These are phyloP conservation scores for Corythornis madagascariensis DNA, from an alignment of 2,113 vertebrate genomes.

Conservation along the genomic window DNA sequence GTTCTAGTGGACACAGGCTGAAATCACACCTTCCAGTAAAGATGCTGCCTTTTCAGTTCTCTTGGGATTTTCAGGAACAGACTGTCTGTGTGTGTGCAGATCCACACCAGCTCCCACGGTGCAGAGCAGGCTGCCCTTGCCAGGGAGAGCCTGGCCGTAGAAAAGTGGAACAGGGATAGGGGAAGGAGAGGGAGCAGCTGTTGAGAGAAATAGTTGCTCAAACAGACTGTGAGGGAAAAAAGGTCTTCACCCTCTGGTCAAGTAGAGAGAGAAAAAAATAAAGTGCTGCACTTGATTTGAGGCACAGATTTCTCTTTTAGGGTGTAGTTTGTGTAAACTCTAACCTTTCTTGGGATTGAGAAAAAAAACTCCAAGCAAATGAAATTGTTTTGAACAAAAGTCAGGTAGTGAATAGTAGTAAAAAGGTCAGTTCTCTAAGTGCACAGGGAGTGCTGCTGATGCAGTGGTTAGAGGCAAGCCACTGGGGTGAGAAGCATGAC, in stretches of 20 bases:
- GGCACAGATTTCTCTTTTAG: neutral
- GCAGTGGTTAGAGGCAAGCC: neutral
- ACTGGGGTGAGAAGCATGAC: neutral
- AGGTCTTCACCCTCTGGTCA: neutral
- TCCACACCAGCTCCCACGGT: neutral
- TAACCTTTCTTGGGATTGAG: neutral
- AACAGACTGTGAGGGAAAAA: neutral
- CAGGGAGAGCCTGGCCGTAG: neutral
- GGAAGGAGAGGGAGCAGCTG: accelerated
- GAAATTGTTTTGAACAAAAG: neutral
- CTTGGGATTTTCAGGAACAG: neutral
- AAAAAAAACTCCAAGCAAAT: neutral
- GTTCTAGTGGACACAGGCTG: neutral
- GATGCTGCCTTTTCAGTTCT: neutral
- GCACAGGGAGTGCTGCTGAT: neutral
- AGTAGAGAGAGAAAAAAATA: neutral
- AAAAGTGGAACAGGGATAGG: neutral
- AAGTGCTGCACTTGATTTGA: neutral
- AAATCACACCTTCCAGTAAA: neutral
- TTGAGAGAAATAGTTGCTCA: neutral
- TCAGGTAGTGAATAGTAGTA: neutral
- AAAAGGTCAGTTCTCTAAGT: neutral
- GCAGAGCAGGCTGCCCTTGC: neutral
- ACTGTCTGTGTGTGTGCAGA: neutral
- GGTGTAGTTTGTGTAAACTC: neutral